Evolutionary conservation across 2,888 invertebrate species (phyloP).

Genomic region (Zeuzera pyrina): DNA sequence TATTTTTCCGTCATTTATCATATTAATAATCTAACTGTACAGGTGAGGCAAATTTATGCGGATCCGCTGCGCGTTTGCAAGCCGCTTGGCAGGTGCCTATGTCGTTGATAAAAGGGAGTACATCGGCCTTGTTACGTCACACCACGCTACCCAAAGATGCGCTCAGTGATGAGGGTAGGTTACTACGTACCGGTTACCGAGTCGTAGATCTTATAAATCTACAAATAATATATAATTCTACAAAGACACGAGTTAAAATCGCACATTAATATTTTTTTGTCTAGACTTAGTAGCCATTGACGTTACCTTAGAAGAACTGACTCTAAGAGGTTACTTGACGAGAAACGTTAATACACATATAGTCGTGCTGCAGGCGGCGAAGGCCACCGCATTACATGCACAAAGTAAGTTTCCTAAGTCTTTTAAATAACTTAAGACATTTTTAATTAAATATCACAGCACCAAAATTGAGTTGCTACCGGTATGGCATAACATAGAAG

Average conservation of each 20-base stretch:
- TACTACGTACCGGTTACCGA: background rate
- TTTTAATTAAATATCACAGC: too few relatives aligned
- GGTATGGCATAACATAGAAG: too few relatives aligned
- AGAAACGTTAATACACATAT: conserved; percentile 32
- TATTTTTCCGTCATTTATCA: background rate
- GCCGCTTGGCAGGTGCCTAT: conserved; percentile 60
- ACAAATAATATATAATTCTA: too few relatives aligned
- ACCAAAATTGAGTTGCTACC: too few relatives aligned
- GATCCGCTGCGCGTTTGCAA: conserved; percentile 76
- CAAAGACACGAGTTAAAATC: too few relatives aligned
- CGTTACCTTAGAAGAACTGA: conserved; percentile 69
- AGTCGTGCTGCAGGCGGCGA: conserved; percentile 28
- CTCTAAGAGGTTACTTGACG: conserved; percentile 39
- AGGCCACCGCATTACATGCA: conserved; percentile 39
- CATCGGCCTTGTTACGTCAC: conserved; percentile 31
- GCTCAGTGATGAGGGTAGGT: conserved; percentile 58
- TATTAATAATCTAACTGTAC: conserved; percentile 4
- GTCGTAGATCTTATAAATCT: too few relatives aligned
- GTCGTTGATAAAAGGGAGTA: conserved; percentile 23
- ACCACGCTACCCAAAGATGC: conserved; percentile 62
- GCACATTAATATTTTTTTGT: too few relatives aligned
- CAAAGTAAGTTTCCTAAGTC: conserved; percentile 32
- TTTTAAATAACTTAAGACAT: background rate
- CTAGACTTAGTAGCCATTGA: conserved; percentile 76
- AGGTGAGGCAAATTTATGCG: conserved; percentile 75